Base-by-base conservation (phyloP, 2,888 invertebrate genomes). In the Hypercompe scribonia region DNA sequence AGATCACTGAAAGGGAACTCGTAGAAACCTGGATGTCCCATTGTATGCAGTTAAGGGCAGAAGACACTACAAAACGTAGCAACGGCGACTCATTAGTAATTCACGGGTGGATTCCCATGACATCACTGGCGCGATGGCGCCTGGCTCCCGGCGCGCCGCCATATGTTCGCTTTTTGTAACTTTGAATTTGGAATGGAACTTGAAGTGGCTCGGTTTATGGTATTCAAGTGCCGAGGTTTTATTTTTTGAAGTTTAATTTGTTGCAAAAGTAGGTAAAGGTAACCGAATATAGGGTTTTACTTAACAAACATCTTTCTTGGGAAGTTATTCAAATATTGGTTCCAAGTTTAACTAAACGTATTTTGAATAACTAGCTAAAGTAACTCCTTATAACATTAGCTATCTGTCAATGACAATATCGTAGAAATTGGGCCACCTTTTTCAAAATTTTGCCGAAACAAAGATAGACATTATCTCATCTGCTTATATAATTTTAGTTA, bases 51-150 rank as follows among this genome's bases (percentile, higher is more conserved):
- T 83, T 83, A 82, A 76, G 78, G 80, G 71, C 78, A 77, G 79
- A 76, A 82, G 76, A 83, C 72, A 76, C 76, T 83, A 84, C 79
- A 81, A 81, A 83, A 83, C 75, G 70, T 75, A 72, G 75, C 70
- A n/a, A 73, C 68, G 65, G 74, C 78, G 74, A 80, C 80, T 84
- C 87, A 81, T 86, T 83, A 81, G 84, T 84, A 83, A 88, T 84
- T 84, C 83, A 84, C 86, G 87, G 88, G 83, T 87, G 88, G 89
- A 87, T 88, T 90, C 91, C 90, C 87, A 87, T 93, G 91, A 93
- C 93, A 92, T 93, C 92, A 94, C 80, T 85, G 93, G 93, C 92
- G 91, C 92, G 86, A 77, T 86, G 87, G 86, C 84, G 88, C 84
- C 89, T 81, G 89, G 81, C 92, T 77, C 80, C 80, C 78, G 84